Conservation (phyloP, 2,797 vertebrate genomes). For the Manis javanica region DNA sequence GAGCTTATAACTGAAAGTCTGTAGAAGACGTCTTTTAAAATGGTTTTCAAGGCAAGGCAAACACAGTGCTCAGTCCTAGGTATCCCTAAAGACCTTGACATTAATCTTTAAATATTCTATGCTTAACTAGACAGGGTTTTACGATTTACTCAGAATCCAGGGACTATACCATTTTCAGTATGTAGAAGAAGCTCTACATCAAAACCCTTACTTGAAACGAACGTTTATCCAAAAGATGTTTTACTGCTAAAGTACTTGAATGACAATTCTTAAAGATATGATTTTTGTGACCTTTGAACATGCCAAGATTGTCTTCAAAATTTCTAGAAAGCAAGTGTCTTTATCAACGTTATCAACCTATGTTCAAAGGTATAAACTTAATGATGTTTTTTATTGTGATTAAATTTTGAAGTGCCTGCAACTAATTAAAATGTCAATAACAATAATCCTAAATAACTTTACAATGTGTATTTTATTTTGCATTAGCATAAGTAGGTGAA, state of each 20-base stretch:
- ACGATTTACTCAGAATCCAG: not conserved
- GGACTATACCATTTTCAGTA: not conserved
- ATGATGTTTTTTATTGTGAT: slow-evolving; percentile 57
- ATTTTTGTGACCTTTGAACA: not conserved
- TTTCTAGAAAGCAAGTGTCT: slow-evolving; percentile 6
- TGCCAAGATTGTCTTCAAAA: not conserved
- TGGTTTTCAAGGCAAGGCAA: not conserved
- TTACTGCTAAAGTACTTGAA: not conserved
- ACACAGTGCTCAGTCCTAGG: not conserved
- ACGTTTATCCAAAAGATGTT: not conserved
- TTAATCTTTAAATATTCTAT: not conserved
- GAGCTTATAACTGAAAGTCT: not conserved
- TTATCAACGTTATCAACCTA: slow-evolving; percentile 63
- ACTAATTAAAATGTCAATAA: slow-evolving; percentile 66
- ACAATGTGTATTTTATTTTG: slow-evolving; percentile 43
- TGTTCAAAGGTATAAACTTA: slow-evolving; percentile 64
- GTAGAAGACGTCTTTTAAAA: not conserved
- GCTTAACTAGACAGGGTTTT: not conserved
- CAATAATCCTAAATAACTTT: slow-evolving; percentile 52
- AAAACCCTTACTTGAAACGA: not conserved
- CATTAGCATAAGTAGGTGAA: not conserved
- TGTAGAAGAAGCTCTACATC: not conserved
- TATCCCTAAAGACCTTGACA: not conserved
- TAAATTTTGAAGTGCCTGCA: slow-evolving; percentile 62
- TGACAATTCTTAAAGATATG: not conserved